Base-by-base conservation (phyloP, 2,888 invertebrate species). In the Tenodera sinensis region DNA sequence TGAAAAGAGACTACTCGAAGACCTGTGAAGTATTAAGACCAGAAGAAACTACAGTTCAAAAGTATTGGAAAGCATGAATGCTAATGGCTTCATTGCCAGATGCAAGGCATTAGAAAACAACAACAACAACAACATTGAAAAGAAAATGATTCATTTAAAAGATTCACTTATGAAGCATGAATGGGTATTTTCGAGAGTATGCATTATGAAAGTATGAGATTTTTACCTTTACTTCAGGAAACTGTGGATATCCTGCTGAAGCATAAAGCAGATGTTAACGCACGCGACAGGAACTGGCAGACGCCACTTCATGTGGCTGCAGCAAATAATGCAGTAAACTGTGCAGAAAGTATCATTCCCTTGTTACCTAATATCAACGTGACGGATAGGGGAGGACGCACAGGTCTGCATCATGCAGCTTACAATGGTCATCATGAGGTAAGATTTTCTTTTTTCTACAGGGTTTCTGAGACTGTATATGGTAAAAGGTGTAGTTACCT, bases 341-440 rank as follows among this genome's bases (percentile, higher is more conserved):
- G 96, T 92, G 94, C 95, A 0, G 94, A 94, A 91, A 92, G 93
- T 84, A 91, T 95, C 88, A 92, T 94, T n/a, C 94, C 94, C 2
- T 91, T 93, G 42, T 92, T 94, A 89, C 92, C 93, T 88, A 94
- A 94, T 91, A 92, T 93, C 86, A 94, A 95, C 91, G 93, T 94
- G 47, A 93, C 94, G 1, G 95, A 95, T 92, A 92, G 95, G 90
- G 94, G 94, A 20, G 96, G 96, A 3, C 93, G 95, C 84, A 95
- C 96, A 7, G 94, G 95, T 91, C 93, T 96, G 84, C 96, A 96
- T 92, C 95, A 96, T 92, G 96, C 96, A 9, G 95, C 95, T 20
- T 94, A 94, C 92, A 95, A 95, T 91, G 95, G 95, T 1, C 95
- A 95, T 91, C 92, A 93, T 89, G 94, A 94, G 92, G 93, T 94